A percentile compares a stretch with the other conserved stretches of the same genome.
phyloP scores from a whole-genome alignment of 1,140 invertebrate species.

The Maniola jurtina region DNA sequence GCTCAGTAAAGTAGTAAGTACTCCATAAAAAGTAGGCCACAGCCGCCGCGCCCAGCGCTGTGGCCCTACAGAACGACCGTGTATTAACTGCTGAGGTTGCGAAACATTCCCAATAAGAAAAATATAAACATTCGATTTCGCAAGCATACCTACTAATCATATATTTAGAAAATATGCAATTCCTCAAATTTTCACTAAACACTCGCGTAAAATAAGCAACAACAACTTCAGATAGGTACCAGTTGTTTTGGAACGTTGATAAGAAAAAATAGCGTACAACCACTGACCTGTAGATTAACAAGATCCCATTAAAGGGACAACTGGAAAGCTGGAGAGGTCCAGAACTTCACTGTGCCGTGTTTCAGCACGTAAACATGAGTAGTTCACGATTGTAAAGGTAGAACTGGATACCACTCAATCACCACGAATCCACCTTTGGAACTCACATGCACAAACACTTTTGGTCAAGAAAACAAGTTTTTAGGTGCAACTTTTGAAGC shows the following conservation, averaged over 20 bases:
- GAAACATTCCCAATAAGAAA: constrained; percentile 41
- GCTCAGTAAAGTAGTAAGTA: background rate
- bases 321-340: constrained; percentile 42
- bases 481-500: constrained; percentile 47
- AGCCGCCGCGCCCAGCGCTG: constrained; percentile 2
- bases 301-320: constrained; percentile 71
- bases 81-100: background rate
- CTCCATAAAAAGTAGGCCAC: constrained; percentile 14
- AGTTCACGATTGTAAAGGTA: constrained; percentile 62
- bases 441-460: constrained; percentile 63
- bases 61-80: constrained; percentile 11
- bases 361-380: constrained; percentile 70
- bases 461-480: constrained; percentile 45
- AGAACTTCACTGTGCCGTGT: constrained; percentile 50
- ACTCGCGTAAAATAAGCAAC: background rate
- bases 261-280: background rate
- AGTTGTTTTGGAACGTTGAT: background rate
- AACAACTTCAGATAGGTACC: background rate
- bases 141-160: background rate
- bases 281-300: constrained; percentile 71
- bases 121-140: constrained; percentile 18
- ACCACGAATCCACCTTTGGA: constrained; percentile 71
- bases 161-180: background rate
- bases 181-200: background rate
- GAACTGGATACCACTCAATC: constrained; percentile 65